A percentile compares a stretch with the other conserved stretches of the same genome.
These are phyloP conservation scores for Salminus brasiliensis DNA, from an alignment of 2,113 vertebrate species.

Conservation along the genomic window DNA sequence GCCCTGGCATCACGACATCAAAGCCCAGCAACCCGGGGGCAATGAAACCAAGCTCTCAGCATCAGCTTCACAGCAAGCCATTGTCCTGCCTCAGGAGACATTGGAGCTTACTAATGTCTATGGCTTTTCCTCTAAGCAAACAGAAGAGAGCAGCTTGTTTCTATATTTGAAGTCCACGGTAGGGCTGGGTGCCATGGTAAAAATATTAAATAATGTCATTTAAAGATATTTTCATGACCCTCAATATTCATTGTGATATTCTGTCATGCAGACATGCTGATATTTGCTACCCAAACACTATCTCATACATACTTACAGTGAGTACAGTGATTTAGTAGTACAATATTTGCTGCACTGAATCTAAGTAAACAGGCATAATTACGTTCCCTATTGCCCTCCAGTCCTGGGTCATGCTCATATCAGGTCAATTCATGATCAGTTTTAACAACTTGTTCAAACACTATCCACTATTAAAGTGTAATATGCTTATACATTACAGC, in stretches of 20 bases:
- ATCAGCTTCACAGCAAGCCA: constrained; percentile 29
- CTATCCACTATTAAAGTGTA: not conserved
- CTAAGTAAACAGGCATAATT: too few relatives aligned
- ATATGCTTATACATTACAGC: too few relatives aligned
- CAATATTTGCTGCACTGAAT: too few relatives aligned
- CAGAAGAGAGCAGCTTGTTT: not conserved
- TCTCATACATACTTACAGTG: too few relatives aligned
- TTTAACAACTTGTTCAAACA: not conserved
- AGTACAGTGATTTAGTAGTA: too few relatives aligned
- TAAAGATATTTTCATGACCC: not conserved
- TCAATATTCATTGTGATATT: too few relatives aligned
- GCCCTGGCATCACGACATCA: constrained; percentile 49
- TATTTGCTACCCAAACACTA: too few relatives aligned
- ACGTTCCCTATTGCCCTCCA: too few relatives aligned
- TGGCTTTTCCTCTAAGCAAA: constrained; percentile 12
- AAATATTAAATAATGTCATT: not conserved
- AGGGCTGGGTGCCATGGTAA: too few relatives aligned
- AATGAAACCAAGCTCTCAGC: constrained; percentile 35
- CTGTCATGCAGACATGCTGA: too few relatives aligned
- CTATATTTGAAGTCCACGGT: constrained; percentile 4
- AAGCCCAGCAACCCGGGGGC: constrained; percentile 28
- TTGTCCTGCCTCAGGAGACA: constrained; percentile 24
- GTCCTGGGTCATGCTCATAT: too few relatives aligned
- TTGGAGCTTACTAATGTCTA: constrained; percentile 16
- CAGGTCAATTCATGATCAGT: too few relatives aligned